Evolutionary conservation across 2,888 invertebrate species (phyloP), one percentile per base, ranked within the genome.

Genomic region (Zaprionus obscuricornis): DNA sequence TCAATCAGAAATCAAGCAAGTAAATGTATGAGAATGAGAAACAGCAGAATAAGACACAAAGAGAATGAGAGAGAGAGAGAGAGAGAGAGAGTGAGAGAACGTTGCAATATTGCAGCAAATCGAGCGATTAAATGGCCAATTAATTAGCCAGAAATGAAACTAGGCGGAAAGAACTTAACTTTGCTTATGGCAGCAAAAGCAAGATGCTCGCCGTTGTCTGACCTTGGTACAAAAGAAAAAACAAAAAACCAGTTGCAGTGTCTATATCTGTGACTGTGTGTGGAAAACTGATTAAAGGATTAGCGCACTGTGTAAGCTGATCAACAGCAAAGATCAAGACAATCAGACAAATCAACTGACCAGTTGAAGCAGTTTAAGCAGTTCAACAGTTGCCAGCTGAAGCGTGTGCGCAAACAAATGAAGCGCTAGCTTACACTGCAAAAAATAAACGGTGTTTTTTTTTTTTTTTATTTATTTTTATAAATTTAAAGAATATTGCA

Each of bases 121-220:
- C 85, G 69, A 69, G 63, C 75, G 69, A 78, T 82, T 82, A 87
- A 85, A 72, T 67, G 78, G 62, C 64, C 70, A 87, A 85, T 85
- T 85, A 85, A 87, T 82, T 75, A 85, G 65, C 50, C 55, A 17
- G 11, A 8, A 24, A 3, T 14, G 11, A 39, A 24, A 57, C 75
- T 47, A 45, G 57, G 31, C 70, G 52, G 26, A 42, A 45, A 66
- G 42, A 18, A 31, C n/a, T n/a, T n/a, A n/a, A n/a, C n/a, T n/a
- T n/a, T n/a, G n/a, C n/a, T n/a, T n/a, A n/a, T 22, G 17, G 43
- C 20, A 5, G 20, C 16, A 14, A 11, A 10, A 27, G 10, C 7
- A 11, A 17, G 33, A 29, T 26, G 37, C 31, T 7, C 22, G 36
- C 22, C 42, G 27, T 50, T 24, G 17, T 46, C 40, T 66, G 86